Evolutionary conservation across 2,113 vertebrate species (phyloP).

Genomic region (Terrapene triunguis): DNA sequence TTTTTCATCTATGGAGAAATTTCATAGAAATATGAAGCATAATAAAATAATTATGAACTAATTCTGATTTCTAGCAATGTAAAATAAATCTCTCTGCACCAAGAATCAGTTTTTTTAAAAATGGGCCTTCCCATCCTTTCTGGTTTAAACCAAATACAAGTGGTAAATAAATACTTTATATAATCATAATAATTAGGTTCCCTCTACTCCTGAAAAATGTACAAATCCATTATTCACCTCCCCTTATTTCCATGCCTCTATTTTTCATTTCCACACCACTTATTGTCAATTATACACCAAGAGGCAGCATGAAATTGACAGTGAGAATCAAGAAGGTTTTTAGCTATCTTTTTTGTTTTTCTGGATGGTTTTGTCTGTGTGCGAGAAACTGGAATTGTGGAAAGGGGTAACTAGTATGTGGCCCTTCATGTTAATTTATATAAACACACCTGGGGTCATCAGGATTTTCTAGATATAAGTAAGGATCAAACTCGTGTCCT

Average conservation of each 20-base stretch:
- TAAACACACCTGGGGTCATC: not conserved
- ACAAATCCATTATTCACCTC: too few species aligned
- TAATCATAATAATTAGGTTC: not conserved
- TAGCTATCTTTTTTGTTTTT: not conserved
- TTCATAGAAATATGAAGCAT: not conserved
- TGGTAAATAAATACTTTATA: not conserved
- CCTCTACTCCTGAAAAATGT: not conserved
- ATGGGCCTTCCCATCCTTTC: not conserved
- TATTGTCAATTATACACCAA: not conserved
- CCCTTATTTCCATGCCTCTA: too few species aligned
- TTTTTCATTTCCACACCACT: not conserved
- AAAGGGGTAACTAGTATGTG: not conserved
- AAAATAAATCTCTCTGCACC: rapidly evolving
- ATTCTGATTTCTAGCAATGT: not conserved
- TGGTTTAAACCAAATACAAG: not conserved
- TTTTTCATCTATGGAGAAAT: not conserved
- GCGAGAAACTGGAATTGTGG: not conserved
- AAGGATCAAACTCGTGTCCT: rapidly evolving
- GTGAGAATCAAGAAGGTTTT: not conserved
- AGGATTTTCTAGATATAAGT: not conserved
- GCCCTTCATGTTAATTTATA: not conserved
- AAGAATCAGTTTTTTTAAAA: not conserved
- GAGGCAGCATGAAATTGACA: not conserved
- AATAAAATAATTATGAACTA: not conserved
- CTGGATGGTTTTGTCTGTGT: not conserved